These are phyloP conservation scores for Philereme transversata DNA, from an alignment of 2,888 invertebrate species.

Conservation along the genomic window DNA sequence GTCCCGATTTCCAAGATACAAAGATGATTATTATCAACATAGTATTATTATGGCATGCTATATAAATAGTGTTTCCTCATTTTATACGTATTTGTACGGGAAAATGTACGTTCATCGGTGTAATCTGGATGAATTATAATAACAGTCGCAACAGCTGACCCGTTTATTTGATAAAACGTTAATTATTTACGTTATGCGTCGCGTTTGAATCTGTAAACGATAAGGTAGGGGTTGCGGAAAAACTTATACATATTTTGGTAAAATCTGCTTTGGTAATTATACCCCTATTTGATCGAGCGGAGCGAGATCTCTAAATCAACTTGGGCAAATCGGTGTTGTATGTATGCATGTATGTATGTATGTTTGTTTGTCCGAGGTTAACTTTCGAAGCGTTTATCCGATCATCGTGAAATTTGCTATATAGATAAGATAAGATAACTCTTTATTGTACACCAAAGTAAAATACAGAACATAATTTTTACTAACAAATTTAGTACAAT, in stretches of 20 bases:
- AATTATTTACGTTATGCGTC: conserved; percentile 49
- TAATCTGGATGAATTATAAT: conserved; percentile 55
- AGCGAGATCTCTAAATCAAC: too few relatives aligned
- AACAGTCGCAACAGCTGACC: conserved; percentile 63
- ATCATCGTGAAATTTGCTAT: too few relatives aligned
- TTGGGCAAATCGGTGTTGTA: too few relatives aligned
- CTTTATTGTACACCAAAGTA: too few relatives aligned
- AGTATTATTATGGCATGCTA: conserved; percentile 51
- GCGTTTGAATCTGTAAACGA: not conserved
- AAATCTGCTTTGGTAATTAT: not conserved
- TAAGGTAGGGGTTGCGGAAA: not conserved
- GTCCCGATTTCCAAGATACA: conserved; percentile 61
- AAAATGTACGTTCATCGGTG: conserved; percentile 46
- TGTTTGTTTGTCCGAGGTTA: too few relatives aligned
- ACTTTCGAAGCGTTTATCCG: too few relatives aligned
- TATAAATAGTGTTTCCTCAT: conserved; percentile 53
- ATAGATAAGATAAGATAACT: too few relatives aligned
- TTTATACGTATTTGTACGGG: conserved; percentile 49
- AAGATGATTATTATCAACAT: conserved; percentile 69
- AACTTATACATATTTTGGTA: not conserved
- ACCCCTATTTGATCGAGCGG: too few relatives aligned
- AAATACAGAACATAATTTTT: too few relatives aligned
- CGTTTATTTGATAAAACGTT: conserved; percentile 49
- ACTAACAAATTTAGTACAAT: too few relatives aligned
- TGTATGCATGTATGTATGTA: too few relatives aligned